Conservation (phyloP, 2,113 vertebrate genomes). For the Danio rerio region GRCz12tu NC_133184.1:30778001-30778500, state of each 20-base stretch:
- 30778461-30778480: neutral
- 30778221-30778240: neutral
- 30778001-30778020: neutral
- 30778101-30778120: neutral
- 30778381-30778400: neutral
- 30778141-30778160: neutral
- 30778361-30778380: neutral
- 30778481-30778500: neutral
- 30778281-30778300: neutral
- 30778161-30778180: neutral
- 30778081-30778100: neutral
- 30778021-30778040: neutral
- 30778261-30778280: neutral
- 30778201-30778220: neutral
- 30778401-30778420: neutral
- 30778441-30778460: neutral
- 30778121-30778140: neutral
- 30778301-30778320: neutral
- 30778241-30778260: neutral
- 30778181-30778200: neutral
- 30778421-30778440: neutral
- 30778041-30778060: neutral
- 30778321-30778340: neutral
- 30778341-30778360: slow-evolving; percentile 11
- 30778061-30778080: neutral